Conservation (phyloP, 37 sponge, comb jelly and placozoan genomes). For the Oopsacas minuta region DNA sequence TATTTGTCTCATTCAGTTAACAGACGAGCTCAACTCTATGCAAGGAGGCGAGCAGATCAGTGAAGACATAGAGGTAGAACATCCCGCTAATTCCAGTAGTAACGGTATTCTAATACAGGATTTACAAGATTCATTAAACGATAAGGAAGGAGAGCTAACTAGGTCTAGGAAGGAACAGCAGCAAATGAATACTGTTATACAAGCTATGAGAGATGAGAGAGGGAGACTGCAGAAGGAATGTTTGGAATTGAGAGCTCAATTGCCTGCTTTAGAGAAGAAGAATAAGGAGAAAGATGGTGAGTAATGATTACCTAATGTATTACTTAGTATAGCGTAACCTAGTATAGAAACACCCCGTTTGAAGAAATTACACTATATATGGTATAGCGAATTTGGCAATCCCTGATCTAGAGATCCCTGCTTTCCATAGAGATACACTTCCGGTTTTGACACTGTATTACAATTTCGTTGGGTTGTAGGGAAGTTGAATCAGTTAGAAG, state of each 20-base stretch:
- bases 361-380: too few relatives aligned
- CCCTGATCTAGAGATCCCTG: too few relatives aligned
- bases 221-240: constrained; percentile 15
- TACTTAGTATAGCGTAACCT: too few relatives aligned
- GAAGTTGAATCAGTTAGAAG: not conserved
- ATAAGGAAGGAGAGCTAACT: not conserved
- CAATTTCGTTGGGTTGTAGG: too few relatives aligned
- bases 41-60: not conserved
- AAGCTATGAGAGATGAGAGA: constrained; percentile 3
- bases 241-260: not conserved
- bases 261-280: not conserved
- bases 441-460: too few relatives aligned
- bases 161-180: not conserved
- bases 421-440: too few relatives aligned
- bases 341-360: too few relatives aligned
- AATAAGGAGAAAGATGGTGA: not conserved
- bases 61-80: not conserved
- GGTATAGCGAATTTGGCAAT: too few relatives aligned
- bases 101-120: not conserved
- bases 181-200: constrained; percentile 14
- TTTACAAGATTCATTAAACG: not conserved
- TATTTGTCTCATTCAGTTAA: too few relatives aligned
- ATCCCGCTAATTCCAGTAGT: not conserved
- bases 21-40: not conserved
- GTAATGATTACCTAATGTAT: too few relatives aligned